Evolutionary conservation across 1,140 invertebrate species (phyloP), one percentile per base, ranked within the genome.

Genomic region (Sinonovacula constricta): DNA sequence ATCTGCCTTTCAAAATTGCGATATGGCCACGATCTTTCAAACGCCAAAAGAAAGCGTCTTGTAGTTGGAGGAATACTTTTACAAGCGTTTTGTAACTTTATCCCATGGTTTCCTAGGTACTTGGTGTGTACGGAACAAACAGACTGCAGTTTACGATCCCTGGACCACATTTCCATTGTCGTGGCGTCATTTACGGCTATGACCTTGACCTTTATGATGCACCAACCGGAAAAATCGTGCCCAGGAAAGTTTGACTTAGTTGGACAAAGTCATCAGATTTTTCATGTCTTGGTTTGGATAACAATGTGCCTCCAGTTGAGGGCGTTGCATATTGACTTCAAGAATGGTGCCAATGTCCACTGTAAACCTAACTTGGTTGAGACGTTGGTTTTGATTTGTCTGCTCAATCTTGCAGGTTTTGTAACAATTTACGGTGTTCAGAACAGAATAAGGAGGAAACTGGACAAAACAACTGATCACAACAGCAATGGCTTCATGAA

Each of bases 221-320:
- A 91, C 69, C 39, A 89, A 28, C 91, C 91, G 10, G 91, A 92
- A 70, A 81, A 86, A n/a, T 80, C 87, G 26, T 85, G 80, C 15
- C 91, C 91, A 1, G 91, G 91, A 15, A 77, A 78, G 24, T 92
- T 91, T 81, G 91, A 92, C 77, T 85, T 90, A 60, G 56, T 91
- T 18, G 91, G 91, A 0, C 89, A 92, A 56, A 89, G 90, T 53
- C 91, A 92, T 80, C 91, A 92, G 66, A 79, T 90, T 7, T 88
- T 92, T 53, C 91, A 92, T 71, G 76, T 91, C n/a, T 76, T 83
- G 34, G 86, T 87, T 3, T 85, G 89, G 51, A 18, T 88, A 22
- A 87, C 88, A 1, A 88, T 87, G 66, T 79, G 84, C 53, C 62
- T 87, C 28, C 89, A 91, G 79, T 83, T 91, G 59, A 79, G 79